Base-by-base conservation (phyloP, 2,888 invertebrate genomes). In the Esperia sulphurella region DNA sequence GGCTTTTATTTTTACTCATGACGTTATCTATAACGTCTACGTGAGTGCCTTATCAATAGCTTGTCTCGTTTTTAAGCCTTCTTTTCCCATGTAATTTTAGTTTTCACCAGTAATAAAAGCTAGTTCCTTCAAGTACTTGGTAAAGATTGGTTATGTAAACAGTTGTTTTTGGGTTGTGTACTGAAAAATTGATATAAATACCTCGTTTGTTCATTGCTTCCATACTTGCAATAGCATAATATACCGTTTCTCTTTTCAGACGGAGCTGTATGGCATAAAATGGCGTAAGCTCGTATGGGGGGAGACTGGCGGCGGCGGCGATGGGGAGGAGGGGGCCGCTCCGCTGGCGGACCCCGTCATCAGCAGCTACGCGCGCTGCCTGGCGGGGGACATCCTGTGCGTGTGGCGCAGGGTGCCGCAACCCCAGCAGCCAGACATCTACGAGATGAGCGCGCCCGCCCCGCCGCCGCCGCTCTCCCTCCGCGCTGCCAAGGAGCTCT, bases 231-330 rank as follows among this genome's bases (percentile, higher is more conserved):
- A 5, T 3, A 21, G 21, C 21, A n/a, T 21, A 21, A 21, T 5
- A 3, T 2, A 41, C 8, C 28, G 0, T 56, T 56, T 51, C 57
- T 67, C 65, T 50, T 93, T 94, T 10, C 93, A 99, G 98, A 98
- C 99, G 90, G 99, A 99, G 92, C 93, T 98, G 83, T 97, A 97
- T 92, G 98, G 98, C 82, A 98, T 99, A 91, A 98, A 98, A 96
- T 98, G 98, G 98, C 96, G 97, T 92, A 97, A 97, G 90, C 92
- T 95, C 75, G 95, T 95, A 80, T 96, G 95, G 93, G 95, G 95
- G 79, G 96, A 95, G 88, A 71, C 78, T 61, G 71, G 68, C 59
- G 75, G 77, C 63, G 76, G 77, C 61, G 91, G 91, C 66, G 81
- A 83, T 65, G 81, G 83, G 65, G 86, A 69, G 61, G 87, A 85